These are phyloP conservation scores for Apogon hyalosoma DNA, from an alignment of 2,797 vertebrate species.

Conservation along the genomic window DNA sequence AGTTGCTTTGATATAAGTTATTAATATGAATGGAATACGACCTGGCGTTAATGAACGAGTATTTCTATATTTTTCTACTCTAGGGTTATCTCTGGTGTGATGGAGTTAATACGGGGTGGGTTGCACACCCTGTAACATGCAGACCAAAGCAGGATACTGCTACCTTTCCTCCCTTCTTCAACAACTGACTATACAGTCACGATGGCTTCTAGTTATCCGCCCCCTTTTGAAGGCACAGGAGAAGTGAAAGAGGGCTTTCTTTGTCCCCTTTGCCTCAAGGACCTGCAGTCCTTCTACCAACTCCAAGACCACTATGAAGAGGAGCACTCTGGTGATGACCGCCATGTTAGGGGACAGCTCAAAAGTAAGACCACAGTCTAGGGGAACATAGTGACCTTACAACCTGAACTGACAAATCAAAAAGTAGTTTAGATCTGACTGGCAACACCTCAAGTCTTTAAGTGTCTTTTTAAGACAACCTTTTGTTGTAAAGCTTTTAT, in stretches of 20 bases:
- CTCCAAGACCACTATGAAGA: conserved; percentile 97
- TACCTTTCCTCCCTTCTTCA: conserved; percentile 24
- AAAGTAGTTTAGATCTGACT: too few relatives aligned
- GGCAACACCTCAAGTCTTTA: too few relatives aligned
- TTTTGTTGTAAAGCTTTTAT: too few relatives aligned
- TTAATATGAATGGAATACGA: too few relatives aligned
- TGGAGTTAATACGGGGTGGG: conserved; percentile 58
- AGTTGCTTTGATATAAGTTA: too few relatives aligned
- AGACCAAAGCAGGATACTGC: conserved; percentile 41
- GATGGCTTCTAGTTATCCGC: conserved; percentile 90
- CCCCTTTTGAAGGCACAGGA: conserved; percentile 89
- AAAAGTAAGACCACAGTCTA: conserved; percentile 83
- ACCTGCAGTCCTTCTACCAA: conserved; percentile 96
- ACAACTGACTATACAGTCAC: conserved; percentile 18
- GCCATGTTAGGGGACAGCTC: conserved; percentile 91
- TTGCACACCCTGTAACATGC: conserved; percentile 57
- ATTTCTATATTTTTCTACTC: conserved; percentile 7
- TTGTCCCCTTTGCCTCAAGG: conserved; percentile 95
- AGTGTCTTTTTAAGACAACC: too few relatives aligned
- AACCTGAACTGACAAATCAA: too few relatives aligned
- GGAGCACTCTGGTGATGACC: conserved; percentile 91
- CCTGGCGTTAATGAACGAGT: background rate
- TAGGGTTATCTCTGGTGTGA: conserved; percentile 36
- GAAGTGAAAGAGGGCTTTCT: conserved; percentile 96
- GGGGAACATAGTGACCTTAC: too few relatives aligned